A percentile compares a stretch with the other conserved stretches of the same genome.
Evolutionary conservation across 2,113 vertebrate species (phyloP).

Genomic region (Rallus limicola): DNA sequence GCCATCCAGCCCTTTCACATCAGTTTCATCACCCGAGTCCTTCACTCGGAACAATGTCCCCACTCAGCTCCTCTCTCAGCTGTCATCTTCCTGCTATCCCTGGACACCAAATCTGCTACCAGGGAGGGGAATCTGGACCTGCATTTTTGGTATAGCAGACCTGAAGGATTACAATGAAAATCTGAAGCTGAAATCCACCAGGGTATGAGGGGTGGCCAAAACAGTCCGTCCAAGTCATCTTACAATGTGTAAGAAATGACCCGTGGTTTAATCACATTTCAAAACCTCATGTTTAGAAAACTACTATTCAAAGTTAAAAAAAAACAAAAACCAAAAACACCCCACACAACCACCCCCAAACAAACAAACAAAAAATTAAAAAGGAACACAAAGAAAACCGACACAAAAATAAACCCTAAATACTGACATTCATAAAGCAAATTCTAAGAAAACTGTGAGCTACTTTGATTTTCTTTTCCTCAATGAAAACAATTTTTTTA

Average conservation of each 20-base stretch:
- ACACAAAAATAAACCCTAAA: neutral
- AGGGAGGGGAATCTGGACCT: neutral
- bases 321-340: neutral
- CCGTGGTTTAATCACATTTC: neutral
- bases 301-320: neutral
- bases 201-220: neutral
- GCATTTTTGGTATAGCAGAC: neutral
- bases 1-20: accelerated
- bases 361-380: too few species aligned
- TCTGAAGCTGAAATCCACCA: neutral
- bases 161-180: neutral
- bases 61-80: neutral
- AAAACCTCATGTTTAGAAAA: neutral
- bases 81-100: neutral
- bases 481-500: neutral
- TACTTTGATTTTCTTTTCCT: neutral
- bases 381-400: too few species aligned
- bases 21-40: accelerated
- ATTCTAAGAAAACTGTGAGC: neutral
- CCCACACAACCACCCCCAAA: too few species aligned
- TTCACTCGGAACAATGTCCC: neutral
- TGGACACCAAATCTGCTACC: neutral
- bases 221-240: neutral
- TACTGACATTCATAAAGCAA: neutral
- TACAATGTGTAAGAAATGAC: neutral